phyloP scores from a whole-genome alignment of 2,888 invertebrate species.

The Fragum fragum region DNA sequence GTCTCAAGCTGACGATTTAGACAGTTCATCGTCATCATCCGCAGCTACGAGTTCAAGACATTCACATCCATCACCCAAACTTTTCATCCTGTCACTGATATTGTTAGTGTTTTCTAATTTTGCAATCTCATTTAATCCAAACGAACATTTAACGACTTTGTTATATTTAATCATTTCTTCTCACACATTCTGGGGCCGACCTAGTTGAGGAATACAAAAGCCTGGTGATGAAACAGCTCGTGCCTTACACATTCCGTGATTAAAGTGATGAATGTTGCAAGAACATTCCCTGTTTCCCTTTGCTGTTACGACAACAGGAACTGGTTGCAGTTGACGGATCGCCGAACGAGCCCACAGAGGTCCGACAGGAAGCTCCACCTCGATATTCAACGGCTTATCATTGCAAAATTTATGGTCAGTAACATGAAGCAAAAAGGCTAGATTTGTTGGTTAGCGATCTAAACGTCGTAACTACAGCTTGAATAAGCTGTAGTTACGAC shows the following conservation, averaged over 20 bases:
- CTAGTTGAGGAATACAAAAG: background rate
- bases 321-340: no score
- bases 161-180: background rate
- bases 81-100: background rate
- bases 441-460: no score
- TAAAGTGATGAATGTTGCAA: no score
- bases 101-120: background rate
- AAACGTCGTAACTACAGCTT: no score
- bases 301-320: no score
- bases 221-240: slow-evolving; percentile 4
- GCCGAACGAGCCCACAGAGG: no score
- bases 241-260: slow-evolving; percentile 24
- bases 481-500: no score
- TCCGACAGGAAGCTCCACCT: no score
- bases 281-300: no score
- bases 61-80: background rate
- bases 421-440: no score
- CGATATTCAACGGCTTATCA: no score
- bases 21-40: background rate
- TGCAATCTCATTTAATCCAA: background rate
- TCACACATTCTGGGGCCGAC: background rate
- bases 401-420: no score
- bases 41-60: slow-evolving; percentile 16
- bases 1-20: slow-evolving; percentile 14
- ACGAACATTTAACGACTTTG: background rate